Conservation (phyloP, 2,113 vertebrate species). For the Melanerpes aurifrons region DNA sequence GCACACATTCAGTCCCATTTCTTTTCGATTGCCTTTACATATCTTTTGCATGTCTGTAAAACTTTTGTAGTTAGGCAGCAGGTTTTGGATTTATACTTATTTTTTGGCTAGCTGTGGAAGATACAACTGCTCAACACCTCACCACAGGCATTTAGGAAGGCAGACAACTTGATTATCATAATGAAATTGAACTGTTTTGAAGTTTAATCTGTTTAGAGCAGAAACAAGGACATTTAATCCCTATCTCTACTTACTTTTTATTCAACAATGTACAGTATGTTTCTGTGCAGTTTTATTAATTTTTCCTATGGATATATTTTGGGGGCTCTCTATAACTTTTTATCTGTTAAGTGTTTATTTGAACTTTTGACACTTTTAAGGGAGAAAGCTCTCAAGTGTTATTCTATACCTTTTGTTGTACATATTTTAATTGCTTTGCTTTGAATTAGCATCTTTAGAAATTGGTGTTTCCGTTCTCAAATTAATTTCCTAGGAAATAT, state of each 20-base stretch:
- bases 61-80: neutral
- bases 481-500: neutral
- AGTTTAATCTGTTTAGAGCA: neutral
- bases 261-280: neutral
- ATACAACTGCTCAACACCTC: neutral
- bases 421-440: neutral
- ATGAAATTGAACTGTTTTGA: neutral
- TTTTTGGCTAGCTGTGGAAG: neutral
- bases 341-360: neutral
- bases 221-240: neutral
- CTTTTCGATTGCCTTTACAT: neutral
- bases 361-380: neutral
- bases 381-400: neutral
- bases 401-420: neutral
- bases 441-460: neutral
- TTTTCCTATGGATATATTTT: neutral
- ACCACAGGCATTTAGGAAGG: neutral
- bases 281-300: neutral
- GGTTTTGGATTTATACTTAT: neutral
- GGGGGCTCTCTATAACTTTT: neutral
- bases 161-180: neutral
- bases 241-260: neutral
- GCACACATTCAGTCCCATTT: neutral
- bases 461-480: neutral
- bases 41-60: neutral